phyloP scores from a whole-genome alignment of 2,113 vertebrate species.

The Ciconia stormi region DNA sequence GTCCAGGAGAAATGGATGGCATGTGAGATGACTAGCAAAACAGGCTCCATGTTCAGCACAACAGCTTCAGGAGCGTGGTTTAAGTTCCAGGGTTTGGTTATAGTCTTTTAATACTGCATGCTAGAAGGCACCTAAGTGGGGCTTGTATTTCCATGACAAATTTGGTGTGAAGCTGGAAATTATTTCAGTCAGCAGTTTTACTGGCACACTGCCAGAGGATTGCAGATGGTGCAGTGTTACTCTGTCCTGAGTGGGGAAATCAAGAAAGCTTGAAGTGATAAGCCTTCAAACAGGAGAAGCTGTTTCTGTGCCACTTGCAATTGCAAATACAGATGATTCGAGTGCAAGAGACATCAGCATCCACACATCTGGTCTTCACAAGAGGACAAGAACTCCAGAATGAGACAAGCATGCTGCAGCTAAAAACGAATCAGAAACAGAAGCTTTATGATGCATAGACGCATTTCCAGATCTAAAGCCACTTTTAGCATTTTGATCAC shows the following conservation, averaged over 20 bases:
- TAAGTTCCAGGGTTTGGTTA: neutral
- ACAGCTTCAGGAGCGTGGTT: neutral
- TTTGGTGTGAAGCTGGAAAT: neutral
- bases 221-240: neutral
- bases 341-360: neutral
- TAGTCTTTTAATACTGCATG: neutral
- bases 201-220: neutral
- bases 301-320: conserved; percentile 11
- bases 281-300: neutral
- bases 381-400: neutral
- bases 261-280: conserved; percentile 28
- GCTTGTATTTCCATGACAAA: neutral
- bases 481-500: neutral
- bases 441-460: neutral
- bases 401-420: neutral
- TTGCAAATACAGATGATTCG: conserved; percentile 8
- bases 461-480: neutral
- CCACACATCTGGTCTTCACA: conserved; percentile 16
- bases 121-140: neutral
- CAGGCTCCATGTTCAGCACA: neutral
- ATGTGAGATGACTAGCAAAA: neutral
- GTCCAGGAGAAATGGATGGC: neutral
- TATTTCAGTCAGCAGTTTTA: neutral
- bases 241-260: neutral
- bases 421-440: neutral